Base-by-base conservation (phyloP, 2,113 vertebrate species). In the Clarias batrachus region DNA sequence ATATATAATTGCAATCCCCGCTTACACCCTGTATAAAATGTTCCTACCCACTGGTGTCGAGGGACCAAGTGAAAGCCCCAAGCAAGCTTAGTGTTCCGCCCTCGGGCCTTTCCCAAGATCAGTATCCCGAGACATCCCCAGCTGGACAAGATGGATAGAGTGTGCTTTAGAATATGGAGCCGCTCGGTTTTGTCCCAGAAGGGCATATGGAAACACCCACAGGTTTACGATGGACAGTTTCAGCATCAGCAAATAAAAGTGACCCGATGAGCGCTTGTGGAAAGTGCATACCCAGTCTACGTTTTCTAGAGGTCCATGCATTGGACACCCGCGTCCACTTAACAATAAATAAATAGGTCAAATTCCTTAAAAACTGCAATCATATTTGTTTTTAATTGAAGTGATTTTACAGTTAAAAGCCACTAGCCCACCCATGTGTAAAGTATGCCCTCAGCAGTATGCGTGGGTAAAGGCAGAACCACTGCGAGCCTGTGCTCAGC, bases 151-250 rank as follows among this genome's bases (percentile, higher is more conserved):
- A 84, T 96, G 82, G 96, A 97, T 37, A 70, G 91, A 21, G 88
- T 93, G 48, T 97, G 96, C 88, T 90, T 93, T n/a, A 91, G 91
- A 81, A 96, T 97, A 91, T 95, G 96, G 94, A 94, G 93, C 13
- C 92, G 93, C 0, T 92, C 91, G 0, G 94, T 94, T 57, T 85
- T 63, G 0, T 90, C 93, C 11, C 74, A 93, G 0, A 87, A 90
- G 1, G 89, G 90, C 89, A 85, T 94, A 1, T 85, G 89, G 68
- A 66, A 56, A 83, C 25, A 3, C 33, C 3, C 57, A 71, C 27
- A 27, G 25, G 52, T 65, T 68, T 71, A 19, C 19, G 30, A 27
- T 41, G 48, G 62, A 80, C 27, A 37, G 16, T 1, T 52, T 19
- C 16, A 21, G 13, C 65, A 77, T 54, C 30, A 65, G n/a, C 6